Evolutionary conservation across 2,888 invertebrate genomes (phyloP), one percentile per base, ranked within the genome.

Genomic region (Tinea trinotella): DNA sequence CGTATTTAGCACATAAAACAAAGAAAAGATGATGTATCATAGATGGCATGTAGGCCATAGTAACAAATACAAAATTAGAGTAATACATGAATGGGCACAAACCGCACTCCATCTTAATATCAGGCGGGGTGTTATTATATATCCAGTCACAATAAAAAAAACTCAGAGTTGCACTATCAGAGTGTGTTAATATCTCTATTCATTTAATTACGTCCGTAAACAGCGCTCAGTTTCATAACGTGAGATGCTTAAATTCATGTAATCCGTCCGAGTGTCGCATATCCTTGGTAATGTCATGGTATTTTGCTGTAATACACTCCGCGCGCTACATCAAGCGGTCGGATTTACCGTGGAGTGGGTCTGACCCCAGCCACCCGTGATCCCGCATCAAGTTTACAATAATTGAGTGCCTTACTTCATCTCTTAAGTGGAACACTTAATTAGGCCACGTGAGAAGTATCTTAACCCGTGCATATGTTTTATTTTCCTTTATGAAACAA

Each of bases 371-470:
- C 34, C 4, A 10, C 40, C 24, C 80, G 78, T 82, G 83, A 79
- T 76, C 78, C 65, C 73, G 82, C 82, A 82, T 82, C 79, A 63
- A 69, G 74, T 76, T 72, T 70, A 75, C 71, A 74, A 79, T 83
- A 84, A 83, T 83, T 77, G 73, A 80, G 79, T 70, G 69, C 67
- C 57, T 68, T 64, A 70, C 62, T 60, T 68, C 68, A 61, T 61
- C 65, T 53, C 22, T 65, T 73, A 74, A 77, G 77, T 74, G 73
- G 74, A 68, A 66, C 74, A 70, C 77, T 79, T 82, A 81, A 82
- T 81, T 79, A 80, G 74, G 72, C 73, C 74, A 78, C 74, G 74
- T 74, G 79, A 77, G 74, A 72, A 69, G 68, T 68, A 67, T 34
- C 70, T 74, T 77, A 70, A 67, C 64, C 62, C 64, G 63, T 46